A percentile compares a stretch with the other conserved stretches of the same genome.
These are phyloP conservation scores for Capra hircus DNA, from an alignment of 2,113 vertebrate species.

Conservation along the genomic window DNA sequence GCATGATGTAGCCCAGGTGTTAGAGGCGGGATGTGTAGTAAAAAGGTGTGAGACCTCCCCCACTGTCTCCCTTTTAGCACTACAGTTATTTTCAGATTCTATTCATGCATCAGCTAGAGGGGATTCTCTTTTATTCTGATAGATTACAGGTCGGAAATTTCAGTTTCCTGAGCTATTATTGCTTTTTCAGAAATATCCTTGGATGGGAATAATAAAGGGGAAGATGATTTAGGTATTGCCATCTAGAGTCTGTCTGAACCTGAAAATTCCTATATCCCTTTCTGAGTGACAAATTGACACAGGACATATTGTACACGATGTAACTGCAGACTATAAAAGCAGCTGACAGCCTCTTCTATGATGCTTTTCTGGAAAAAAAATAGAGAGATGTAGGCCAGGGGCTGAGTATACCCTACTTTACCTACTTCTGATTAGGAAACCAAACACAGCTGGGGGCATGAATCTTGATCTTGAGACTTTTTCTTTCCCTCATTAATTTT, in stretches of 20 bases:
- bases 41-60: neutral
- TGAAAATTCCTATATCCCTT: neutral
- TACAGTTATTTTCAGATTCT: neutral
- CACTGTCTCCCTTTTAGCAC: neutral
- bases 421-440: neutral
- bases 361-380: neutral
- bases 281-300: neutral
- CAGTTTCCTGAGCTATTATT: neutral
- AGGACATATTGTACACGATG: accelerated
- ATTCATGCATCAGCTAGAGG: neutral
- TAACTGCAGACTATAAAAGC: neutral
- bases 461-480: neutral
- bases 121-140: neutral
- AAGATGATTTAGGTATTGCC: neutral
- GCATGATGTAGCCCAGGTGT: accelerated
- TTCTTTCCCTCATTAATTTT: neutral
- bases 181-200: neutral
- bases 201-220: neutral
- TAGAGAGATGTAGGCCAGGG: neutral
- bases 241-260: neutral
- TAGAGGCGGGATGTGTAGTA: neutral
- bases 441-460: neutral
- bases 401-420: neutral
- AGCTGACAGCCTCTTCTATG: neutral
- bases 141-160: neutral